Conservation (phyloP, 2,888 invertebrate genomes). For the Meloe dianella region DNA sequence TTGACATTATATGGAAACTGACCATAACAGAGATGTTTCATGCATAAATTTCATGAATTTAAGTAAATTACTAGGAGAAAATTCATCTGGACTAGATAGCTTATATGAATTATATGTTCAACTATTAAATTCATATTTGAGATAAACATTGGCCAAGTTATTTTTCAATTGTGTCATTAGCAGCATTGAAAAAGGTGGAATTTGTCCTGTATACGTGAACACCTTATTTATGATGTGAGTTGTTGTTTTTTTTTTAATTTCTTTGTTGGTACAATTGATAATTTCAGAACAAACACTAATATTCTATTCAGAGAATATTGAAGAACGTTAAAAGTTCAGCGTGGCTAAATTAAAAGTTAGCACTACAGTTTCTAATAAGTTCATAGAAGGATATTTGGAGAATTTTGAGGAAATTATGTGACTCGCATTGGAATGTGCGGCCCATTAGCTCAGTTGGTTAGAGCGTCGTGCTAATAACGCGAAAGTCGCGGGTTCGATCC, state of each 20-base stretch:
- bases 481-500: conserved; percentile 79
- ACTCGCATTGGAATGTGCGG: conserved; percentile 50
- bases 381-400: no score
- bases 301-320: no score
- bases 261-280: no score
- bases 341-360: no score
- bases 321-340: no score
- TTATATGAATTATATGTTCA: conserved; percentile 40
- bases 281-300: no score
- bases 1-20: conserved; percentile 44
- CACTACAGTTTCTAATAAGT: no score
- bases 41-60: conserved; percentile 35
- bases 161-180: conserved; percentile 25
- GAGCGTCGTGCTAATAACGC: conserved; percentile 80
- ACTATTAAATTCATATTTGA: conserved; percentile 44
- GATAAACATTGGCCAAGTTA: conserved; percentile 35
- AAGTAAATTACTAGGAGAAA: conserved; percentile 35
- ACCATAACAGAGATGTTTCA: conserved; percentile 40
- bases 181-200: conserved; percentile 40
- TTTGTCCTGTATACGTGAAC: conserved; percentile 10
- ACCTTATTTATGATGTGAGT: not conserved
- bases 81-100: conserved; percentile 39
- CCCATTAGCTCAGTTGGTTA: conserved; percentile 79
- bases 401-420: not conserved
- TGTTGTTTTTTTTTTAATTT: not conserved